Conservation (phyloP, 2,888 invertebrate genomes). For the Pteria penguin region DNA sequence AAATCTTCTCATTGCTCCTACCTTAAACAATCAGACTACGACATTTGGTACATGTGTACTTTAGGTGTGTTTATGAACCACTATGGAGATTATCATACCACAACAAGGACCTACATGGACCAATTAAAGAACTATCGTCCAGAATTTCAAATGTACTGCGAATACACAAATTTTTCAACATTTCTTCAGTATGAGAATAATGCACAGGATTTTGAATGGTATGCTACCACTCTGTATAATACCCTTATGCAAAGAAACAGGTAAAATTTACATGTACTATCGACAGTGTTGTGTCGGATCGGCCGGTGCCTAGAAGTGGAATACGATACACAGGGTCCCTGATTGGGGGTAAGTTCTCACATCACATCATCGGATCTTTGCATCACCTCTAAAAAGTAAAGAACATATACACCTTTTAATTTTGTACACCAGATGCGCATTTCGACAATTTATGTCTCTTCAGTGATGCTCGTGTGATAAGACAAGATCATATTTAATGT, state of each 20-base stretch:
- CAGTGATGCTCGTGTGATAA: too few species aligned
- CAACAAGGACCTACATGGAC: constrained; percentile 31
- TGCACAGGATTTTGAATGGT: constrained; percentile 39
- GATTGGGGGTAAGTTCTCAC: constrained; percentile 46
- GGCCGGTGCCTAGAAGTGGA: background rate
- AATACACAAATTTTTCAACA: constrained; percentile 28
- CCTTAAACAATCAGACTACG: background rate
- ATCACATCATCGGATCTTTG: too few species aligned
- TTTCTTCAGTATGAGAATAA: constrained; percentile 49
- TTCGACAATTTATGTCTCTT: too few species aligned
- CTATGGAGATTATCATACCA: constrained; percentile 29
- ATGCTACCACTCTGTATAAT: constrained; percentile 32
- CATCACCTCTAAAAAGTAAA: too few species aligned
- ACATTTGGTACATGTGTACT: background rate
- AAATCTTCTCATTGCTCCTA: background rate
- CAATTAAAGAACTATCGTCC: constrained; percentile 13
- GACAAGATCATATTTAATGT: too few species aligned
- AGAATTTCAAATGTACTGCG: constrained; percentile 18
- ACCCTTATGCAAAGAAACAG: constrained; percentile 41
- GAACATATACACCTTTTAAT: too few species aligned
- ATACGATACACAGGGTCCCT: constrained; percentile 24
- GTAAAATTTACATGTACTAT: constrained; percentile 16
- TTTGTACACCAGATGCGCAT: too few species aligned
- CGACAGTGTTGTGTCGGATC: background rate
- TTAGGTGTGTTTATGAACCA: constrained; percentile 27